Base-by-base conservation (phyloP, 92 coral and sea anemone genomes). In the Heliopora coerulea region DNA sequence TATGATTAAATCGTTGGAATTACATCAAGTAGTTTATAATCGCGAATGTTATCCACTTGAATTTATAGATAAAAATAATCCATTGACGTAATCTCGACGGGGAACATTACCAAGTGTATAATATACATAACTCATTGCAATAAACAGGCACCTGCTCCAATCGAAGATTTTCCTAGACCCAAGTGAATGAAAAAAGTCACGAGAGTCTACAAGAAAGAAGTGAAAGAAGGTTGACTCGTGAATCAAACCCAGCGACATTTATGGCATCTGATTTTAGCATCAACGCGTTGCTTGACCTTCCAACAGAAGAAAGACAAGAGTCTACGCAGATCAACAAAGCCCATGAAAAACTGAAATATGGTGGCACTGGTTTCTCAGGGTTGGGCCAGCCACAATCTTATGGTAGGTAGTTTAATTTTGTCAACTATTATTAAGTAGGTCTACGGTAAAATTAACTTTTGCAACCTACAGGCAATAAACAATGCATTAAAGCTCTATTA, bases 221-320 rank as follows among this genome's bases (percentile, higher is more conserved):
- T 28, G 3, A 59, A 21, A 26, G 20, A n/a, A n/a, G 65, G 41
- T 9, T 41, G 17, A 27, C 13, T 27, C 26, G 23, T 14, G 49
- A 34, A 31, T n/a, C n/a, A n/a, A n/a, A n/a, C n/a, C n/a, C n/a
- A n/a, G n/a, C n/a, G n/a, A n/a, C n/a, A n/a, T 24, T 9, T 10
- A 67, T 67, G 74, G 59, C 59, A 19, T 44, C 74, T 1, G 74
- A 67, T 67, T 67, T 67, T 29, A 67, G 74, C 39, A 67, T 67
- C 9, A 27, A n/a, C 13, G 30, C 74, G 0, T 20, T 67, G n/a
- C 74, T 67, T 1, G 20, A 49, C 19, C 31, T 49, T 30, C 74
- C 74, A 25, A 18, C 40, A n/a, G 54, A 67, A 35, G 59, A 67
- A 15, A 29, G 20, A n/a, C 49, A 41, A 67, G 29, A 10, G 17